These are phyloP conservation scores for Nephotettix cincticeps DNA, from an alignment of 1,140 invertebrate species.

Conservation along the genomic window DNA sequence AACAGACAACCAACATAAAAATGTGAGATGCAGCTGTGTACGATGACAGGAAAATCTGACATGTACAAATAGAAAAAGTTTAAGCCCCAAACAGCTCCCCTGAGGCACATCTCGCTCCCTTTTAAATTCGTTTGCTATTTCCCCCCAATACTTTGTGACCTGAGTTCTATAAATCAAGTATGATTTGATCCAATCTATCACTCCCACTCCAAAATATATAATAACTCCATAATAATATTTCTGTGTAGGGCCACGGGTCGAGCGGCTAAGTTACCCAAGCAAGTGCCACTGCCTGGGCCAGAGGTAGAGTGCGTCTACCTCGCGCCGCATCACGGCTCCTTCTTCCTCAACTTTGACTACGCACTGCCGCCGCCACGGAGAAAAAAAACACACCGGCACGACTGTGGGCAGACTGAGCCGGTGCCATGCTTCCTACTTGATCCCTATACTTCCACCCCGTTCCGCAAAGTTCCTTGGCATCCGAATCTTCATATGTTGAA, in stretches of 20 bases:
- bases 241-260: slow-evolving; percentile 26
- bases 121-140: too few species aligned
- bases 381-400: slow-evolving; percentile 31
- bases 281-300: slow-evolving; percentile 22
- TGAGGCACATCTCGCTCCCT: too few species aligned
- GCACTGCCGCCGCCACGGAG: slow-evolving; percentile 39
- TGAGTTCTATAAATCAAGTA: too few species aligned
- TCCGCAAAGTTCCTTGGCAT: slow-evolving; percentile 54
- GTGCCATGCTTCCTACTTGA: neutral
- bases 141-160: too few species aligned
- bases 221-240: neutral
- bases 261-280: slow-evolving; percentile 22
- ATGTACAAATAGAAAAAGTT: too few species aligned
- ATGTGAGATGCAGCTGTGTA: too few species aligned
- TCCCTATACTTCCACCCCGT: slow-evolving; percentile 35
- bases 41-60: too few species aligned
- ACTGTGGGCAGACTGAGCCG: neutral
- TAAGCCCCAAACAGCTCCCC: too few species aligned
- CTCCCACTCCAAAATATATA: neutral
- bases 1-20: too few species aligned
- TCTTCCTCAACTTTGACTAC: slow-evolving; percentile 37
- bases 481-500: slow-evolving; percentile 53
- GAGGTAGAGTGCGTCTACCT: slow-evolving; percentile 19
- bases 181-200: too few species aligned
- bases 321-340: slow-evolving; percentile 15